Conservation (phyloP, 2,113 vertebrate genomes). For the Manacus vitellinus region DNA sequence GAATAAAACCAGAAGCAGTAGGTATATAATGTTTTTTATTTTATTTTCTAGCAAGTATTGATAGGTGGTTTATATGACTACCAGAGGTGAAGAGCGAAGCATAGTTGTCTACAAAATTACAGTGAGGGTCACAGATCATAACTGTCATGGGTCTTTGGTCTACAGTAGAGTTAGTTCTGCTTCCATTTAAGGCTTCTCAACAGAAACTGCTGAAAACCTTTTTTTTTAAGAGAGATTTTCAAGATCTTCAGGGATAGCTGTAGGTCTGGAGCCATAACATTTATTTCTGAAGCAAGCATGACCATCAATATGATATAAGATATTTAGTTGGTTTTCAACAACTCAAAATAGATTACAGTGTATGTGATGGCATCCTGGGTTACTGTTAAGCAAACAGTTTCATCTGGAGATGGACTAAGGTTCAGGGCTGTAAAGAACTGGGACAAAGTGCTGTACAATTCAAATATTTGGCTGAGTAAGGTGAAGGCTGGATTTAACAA, state of each 20-base stretch:
- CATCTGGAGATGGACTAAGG: background rate
- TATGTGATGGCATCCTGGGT: background rate
- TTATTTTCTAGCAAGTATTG: background rate
- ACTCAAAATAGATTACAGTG: background rate
- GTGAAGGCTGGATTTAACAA: background rate
- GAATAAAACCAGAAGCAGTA: background rate
- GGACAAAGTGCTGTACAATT: background rate
- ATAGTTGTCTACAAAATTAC: background rate
- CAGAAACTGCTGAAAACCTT: background rate
- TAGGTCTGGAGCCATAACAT: background rate
- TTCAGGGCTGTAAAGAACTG: background rate
- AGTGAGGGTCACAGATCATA: background rate
- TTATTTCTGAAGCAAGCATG: background rate
- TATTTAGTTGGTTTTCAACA: background rate
- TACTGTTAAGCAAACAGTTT: background rate
- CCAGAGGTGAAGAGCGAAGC: background rate
- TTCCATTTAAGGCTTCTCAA: background rate
- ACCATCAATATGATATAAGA: background rate
- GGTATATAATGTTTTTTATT: background rate
- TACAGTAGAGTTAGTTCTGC: background rate
- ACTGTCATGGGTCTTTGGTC: background rate
- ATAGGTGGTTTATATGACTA: background rate
- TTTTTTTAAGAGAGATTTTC: background rate
- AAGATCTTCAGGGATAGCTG: background rate
- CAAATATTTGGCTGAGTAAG: background rate